Evolutionary conservation across 2,888 invertebrate genomes (phyloP).

Genomic region (Tipula confusa): DNA sequence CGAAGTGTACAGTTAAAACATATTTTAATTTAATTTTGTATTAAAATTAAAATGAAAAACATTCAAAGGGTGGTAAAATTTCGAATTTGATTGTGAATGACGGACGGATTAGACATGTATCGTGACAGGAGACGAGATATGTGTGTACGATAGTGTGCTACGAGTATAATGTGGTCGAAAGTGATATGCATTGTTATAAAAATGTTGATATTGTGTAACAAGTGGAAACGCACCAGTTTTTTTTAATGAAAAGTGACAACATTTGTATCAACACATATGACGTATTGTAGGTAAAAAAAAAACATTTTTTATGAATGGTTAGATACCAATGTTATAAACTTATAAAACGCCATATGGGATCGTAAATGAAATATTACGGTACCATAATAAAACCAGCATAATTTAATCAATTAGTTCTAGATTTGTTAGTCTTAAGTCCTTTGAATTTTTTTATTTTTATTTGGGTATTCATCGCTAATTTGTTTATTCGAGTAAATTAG

Average conservation of each 20-base stretch:
- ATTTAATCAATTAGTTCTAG: not conserved
- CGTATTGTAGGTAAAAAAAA: not conserved
- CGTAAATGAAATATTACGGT: not conserved
- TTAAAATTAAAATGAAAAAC: not conserved
- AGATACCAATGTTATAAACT: not conserved
- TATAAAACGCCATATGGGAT: conserved; percentile 4
- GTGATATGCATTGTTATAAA: not conserved
- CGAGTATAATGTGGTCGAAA: not conserved
- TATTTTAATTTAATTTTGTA: conserved; percentile 8
- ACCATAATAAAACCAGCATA: not conserved
- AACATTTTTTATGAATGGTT: not conserved
- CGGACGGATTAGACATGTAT: not conserved
- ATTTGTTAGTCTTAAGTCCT: not conserved
- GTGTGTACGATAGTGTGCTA: not conserved
- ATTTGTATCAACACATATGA: not conserved
- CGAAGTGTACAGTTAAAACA: not conserved
- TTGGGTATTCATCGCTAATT: conserved; percentile 15
- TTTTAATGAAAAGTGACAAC: conserved; percentile 25
- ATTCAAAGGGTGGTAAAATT: not conserved
- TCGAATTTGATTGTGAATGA: not conserved
- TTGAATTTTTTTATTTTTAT: not conserved
- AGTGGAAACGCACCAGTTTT: not conserved
- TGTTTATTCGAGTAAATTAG: conserved; percentile 20
- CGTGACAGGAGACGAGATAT: not conserved
- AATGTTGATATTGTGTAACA: not conserved